Conservation (phyloP, 2,888 invertebrate species). For the Drosophila diplacantha region DNA sequence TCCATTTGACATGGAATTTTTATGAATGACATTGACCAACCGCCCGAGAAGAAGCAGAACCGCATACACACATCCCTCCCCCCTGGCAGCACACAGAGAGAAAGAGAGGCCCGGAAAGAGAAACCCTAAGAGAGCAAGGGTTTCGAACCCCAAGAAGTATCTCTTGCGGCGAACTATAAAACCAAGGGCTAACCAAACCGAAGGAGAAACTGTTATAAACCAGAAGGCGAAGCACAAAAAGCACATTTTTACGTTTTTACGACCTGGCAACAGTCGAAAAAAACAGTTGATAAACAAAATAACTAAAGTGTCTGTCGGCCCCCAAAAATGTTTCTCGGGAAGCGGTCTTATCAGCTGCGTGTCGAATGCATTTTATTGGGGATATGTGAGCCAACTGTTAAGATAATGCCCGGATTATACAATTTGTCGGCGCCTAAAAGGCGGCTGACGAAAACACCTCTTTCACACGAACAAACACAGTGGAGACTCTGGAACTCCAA, state of each 20-base stretch:
- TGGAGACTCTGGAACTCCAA: not conserved
- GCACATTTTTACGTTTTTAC: constrained; percentile 32
- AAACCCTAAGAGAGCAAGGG: constrained; percentile 7
- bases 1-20: constrained; percentile 50
- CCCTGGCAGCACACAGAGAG: not conserved
- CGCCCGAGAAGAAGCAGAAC: constrained; percentile 23
- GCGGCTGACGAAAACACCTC: constrained; percentile 50
- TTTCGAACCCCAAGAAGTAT: not conserved
- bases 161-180: constrained; percentile 14
- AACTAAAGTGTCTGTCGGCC: constrained; percentile 21
- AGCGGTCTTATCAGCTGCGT: constrained; percentile 24
- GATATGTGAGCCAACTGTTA: constrained; percentile 19
- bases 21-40: constrained; percentile 66
- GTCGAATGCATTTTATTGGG: constrained; percentile 35
- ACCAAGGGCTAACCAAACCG: constrained; percentile 25
- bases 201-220: constrained; percentile 40
- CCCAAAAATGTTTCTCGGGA: constrained; percentile 14
- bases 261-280: constrained; percentile 30
- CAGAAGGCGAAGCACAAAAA: constrained; percentile 19
- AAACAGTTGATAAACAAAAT: constrained; percentile 20
- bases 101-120: not conserved
- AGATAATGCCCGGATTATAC: constrained; percentile 31
- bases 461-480: constrained; percentile 18
- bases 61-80: constrained; percentile 10
- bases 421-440: constrained; percentile 58